Evolutionary conservation across 2,113 vertebrate species (phyloP), one percentile per base, ranked within the genome.

Genomic region (Acrocephalus kingi): DNA sequence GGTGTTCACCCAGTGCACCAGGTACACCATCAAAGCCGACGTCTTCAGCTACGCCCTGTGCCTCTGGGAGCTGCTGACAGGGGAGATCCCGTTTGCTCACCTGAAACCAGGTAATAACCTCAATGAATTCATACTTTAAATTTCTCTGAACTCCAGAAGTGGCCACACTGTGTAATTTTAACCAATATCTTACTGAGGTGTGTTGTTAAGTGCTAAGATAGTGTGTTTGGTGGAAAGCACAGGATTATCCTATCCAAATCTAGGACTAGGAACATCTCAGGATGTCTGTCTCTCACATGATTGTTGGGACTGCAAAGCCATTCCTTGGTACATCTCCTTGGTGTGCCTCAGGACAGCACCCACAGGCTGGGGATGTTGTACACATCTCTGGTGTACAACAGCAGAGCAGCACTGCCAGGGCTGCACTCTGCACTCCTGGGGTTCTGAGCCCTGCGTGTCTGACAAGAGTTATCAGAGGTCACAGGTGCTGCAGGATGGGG

Each of bases 31-130:
- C 95, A 99, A 99, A 93, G 99, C 99, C 0, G 99, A 99, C 9
- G 99, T 99, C 93, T 99, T 99, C 98, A 99, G 99, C 98, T 99
- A 99, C 0, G 98, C 99, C 4, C 97, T 99, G 92, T 99, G 99
- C 97, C 98, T 99, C 83, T 99, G 99, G 99, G 99, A 99, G 94
- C 98, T 99, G 62, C 85, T 99, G 6, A 99, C 99, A 0, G 98
- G 99, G 6, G 99, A 99, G 93, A 98, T 99, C 30, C 99, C 99
- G 1, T 99, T 99, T 19, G 99, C 99, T 73, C 99, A 99, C 94
- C 98, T 99, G 64, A 99, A 99, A 92, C 99, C 99, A 96, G 99
- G 99, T 99, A 98, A 95, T 84, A n/a, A 25, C 18, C 15, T 18
- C 19, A 15, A 2, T 33, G 13, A 33, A 43, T 52, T 58, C 4